These are phyloP conservation scores for Cecropterus lyciades DNA, from an alignment of 1,140 invertebrate species.

Conservation along the genomic window DNA sequence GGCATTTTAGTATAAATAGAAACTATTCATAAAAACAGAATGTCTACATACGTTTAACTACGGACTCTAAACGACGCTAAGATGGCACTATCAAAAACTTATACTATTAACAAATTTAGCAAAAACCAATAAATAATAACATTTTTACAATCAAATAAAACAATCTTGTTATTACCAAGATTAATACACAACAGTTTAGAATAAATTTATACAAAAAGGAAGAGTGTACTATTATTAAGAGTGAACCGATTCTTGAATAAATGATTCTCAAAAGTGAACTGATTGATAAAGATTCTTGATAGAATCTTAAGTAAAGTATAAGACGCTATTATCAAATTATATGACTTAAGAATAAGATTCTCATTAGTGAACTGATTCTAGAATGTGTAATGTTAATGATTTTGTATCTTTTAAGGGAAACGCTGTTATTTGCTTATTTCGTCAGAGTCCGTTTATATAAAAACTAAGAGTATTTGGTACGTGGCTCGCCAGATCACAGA, in stretches of 20 bases:
- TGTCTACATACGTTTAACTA: constrained; percentile 25
- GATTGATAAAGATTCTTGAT: too few species aligned
- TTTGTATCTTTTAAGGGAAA: too few species aligned
- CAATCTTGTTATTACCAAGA: background rate
- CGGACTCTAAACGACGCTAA: constrained; percentile 26
- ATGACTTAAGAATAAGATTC: too few species aligned
- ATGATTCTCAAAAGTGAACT: too few species aligned
- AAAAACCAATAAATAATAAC: background rate
- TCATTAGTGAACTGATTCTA: background rate
- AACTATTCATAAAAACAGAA: constrained; percentile 40
- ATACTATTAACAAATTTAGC: too few species aligned
- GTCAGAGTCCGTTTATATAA: constrained; percentile 39
- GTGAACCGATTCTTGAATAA: background rate
- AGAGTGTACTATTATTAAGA: background rate
- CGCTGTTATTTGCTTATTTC: too few species aligned
- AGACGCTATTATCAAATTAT: too few species aligned
- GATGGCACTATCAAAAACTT: too few species aligned
- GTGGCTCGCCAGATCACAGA: constrained; percentile 38
- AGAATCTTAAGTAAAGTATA: too few species aligned
- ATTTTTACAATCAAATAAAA: background rate
- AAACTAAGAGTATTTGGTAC: constrained; percentile 43
- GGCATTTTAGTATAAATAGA: constrained; percentile 45
- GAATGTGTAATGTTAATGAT: background rate
- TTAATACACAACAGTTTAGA: background rate
- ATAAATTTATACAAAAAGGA: too few species aligned